These are phyloP conservation scores for Acanthococcus lagerstroemiae DNA, from an alignment of 2,888 invertebrate genomes.

Conservation along the genomic window DNA sequence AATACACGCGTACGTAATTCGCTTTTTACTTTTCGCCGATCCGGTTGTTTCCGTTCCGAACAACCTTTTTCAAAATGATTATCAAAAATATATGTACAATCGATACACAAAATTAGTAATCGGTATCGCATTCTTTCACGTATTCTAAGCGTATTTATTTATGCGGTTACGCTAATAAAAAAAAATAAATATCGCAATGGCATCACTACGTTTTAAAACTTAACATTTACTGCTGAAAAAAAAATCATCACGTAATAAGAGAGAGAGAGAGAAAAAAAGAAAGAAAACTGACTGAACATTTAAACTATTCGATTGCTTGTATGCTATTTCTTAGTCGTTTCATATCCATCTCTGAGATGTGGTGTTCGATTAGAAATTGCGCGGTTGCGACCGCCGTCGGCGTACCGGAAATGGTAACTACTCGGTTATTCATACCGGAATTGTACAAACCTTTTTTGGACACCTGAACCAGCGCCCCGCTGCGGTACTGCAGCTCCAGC, in stretches of 20 bases:
- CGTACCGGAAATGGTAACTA: conserved; percentile 89
- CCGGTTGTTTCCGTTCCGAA: too few relatives aligned
- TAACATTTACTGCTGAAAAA: not conserved
- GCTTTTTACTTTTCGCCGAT: too few relatives aligned
- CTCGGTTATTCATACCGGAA: conserved; percentile 92
- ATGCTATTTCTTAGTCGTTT: conserved; percentile 50
- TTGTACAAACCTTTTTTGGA: conserved; percentile 96
- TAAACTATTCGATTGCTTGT: not conserved
- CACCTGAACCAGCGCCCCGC: conserved; percentile 96
- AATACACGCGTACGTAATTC: too few relatives aligned
- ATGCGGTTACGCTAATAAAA: not conserved
- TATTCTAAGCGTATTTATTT: not conserved
- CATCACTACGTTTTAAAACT: not conserved
- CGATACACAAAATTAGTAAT: not conserved
- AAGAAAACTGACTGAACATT: not conserved
- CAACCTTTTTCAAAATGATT: too few relatives aligned
- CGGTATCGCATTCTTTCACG: not conserved
- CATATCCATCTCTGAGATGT: conserved; percentile 89
- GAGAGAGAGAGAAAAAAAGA: not conserved
- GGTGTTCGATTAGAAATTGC: conserved; percentile 91
- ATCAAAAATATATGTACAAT: too few relatives aligned
- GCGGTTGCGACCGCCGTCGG: conserved; percentile 81
- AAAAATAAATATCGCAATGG: not conserved
- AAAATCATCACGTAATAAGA: not conserved
- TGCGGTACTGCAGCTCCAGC: conserved; percentile 93